Conservation (phyloP, 2,888 invertebrate genomes). For the Ganaspis brasiliensis region DNA sequence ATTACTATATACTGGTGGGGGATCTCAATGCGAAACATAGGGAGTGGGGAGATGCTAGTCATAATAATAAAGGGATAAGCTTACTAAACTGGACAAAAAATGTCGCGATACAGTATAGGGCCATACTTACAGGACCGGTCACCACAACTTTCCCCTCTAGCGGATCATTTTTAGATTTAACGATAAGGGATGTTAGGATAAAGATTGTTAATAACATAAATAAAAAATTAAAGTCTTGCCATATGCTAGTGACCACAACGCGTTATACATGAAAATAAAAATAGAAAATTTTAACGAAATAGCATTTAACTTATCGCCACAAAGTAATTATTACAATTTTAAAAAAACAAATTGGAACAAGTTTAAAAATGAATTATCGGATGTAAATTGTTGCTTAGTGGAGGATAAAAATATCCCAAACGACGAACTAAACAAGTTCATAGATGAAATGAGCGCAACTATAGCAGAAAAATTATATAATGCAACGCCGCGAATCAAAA, state of each 20-base stretch:
- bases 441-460: not conserved
- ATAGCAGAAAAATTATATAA: not conserved
- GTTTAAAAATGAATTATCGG: not conserved
- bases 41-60: slow-evolving; percentile 24
- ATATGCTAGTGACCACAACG: slow-evolving; percentile 49
- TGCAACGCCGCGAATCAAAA: not conserved
- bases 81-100: slow-evolving; percentile 19
- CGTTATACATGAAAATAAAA: not conserved
- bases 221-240: slow-evolving; percentile 12
- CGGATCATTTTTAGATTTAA: slow-evolving; percentile 49
- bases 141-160: slow-evolving; percentile 35
- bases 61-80: slow-evolving; percentile 43
- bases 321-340: not conserved
- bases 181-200: slow-evolving; percentile 49
- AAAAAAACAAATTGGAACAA: slow-evolving; percentile 11
- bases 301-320: not conserved
- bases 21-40: slow-evolving; percentile 54
- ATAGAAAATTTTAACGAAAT: not conserved
- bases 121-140: not conserved
- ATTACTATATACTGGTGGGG: slow-evolving; percentile 55
- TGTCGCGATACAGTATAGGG: not conserved
- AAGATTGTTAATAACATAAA: not conserved
- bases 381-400: not conserved
- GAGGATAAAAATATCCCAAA: slow-evolving; percentile 16
- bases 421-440: not conserved